Base-by-base conservation (phyloP, 2,888 invertebrate genomes). In the Thysanoteuthis rhombus region DNA sequence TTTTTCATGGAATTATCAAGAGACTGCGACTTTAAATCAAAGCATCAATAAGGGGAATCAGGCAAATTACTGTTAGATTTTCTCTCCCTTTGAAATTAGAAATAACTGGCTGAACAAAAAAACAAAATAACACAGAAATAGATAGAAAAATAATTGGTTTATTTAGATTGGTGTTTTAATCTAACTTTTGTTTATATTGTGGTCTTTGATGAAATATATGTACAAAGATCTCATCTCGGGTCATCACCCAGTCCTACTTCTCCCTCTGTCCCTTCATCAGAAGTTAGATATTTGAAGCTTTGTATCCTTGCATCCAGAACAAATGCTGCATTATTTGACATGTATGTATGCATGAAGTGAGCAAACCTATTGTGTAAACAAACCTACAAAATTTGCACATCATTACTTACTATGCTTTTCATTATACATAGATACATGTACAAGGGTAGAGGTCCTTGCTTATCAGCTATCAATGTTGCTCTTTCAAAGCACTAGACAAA, bases 91-190 rank as follows among this genome's bases (percentile, higher is more conserved):
- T 75, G 75, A 75, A 75, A 75, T 75, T 75, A n/a, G 75, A n/a
- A 75, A 75, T 75, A n/a, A 75, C 36, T 75, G n/a, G 75, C n/a
- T 36, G 1, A 36, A 36, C n/a, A 52, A 75, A n/a, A 75, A n/a
- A 75, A 36, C n/a, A 36, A 75, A 75, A 12, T n/a, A 75, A 75
- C 36, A 19, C 16, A n/a, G 75, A 75, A 75, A 75, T 75, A 36
- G 36, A 75, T n/a, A 12, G 75, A 75, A 36, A n/a, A 75, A 75
- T 75, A n/a, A 75, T 75, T 75, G 75, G 3, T 75, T 75, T 75
- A 75, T 75, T 75, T 75, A 75, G 75, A 75, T 75, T 75, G 75
- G 75, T 75, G n/a, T 75, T 75, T 75, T 75, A 75, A 75, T 75
- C 75, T 75, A 75, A 75, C 75, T 75, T n/a, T 75, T 75, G 36